A percentile compares a stretch with the other conserved stretches of the same genome.
phyloP scores from a whole-genome alignment of 2,888 invertebrate species.

The Paralinhomoeus sp. region DNA sequence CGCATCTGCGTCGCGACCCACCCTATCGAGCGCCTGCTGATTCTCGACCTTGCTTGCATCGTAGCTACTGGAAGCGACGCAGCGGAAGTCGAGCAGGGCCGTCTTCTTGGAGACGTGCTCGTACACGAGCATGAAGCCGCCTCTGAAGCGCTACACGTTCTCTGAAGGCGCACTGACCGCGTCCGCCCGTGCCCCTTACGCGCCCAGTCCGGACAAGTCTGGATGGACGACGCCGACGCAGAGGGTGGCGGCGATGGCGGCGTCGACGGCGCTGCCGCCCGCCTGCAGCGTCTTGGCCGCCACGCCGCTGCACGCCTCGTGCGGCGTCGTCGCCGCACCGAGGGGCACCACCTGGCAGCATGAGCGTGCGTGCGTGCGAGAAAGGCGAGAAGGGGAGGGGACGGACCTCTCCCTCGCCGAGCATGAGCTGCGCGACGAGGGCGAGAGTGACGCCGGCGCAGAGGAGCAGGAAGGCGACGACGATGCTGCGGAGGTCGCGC shows the following conservation, averaged over 20 bases:
- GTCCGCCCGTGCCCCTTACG: background rate
- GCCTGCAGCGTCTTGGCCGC: conserved; percentile 43
- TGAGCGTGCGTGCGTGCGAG: too few species aligned
- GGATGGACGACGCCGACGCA: conserved; percentile 50
- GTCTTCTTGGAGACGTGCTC: conserved; percentile 41
- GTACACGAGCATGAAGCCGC: conserved; percentile 48
- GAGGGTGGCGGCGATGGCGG: conserved; percentile 46
- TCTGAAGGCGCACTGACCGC: too few species aligned
- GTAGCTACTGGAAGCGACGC: conserved; percentile 10
- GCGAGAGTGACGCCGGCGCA: conserved; percentile 46
- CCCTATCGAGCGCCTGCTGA: too few species aligned
- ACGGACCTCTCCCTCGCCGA: conserved; percentile 46
- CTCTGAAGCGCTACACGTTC: conserved; percentile 35
- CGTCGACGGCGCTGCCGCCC: conserved; percentile 54
- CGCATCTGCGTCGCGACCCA: background rate
- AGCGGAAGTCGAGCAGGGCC: conserved; percentile 37
- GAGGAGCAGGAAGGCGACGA: conserved; percentile 42
- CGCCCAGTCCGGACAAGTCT: conserved; percentile 39
- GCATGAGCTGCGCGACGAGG: conserved; percentile 46
- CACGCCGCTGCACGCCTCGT: conserved; percentile 44
- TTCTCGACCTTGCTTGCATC: too few species aligned
- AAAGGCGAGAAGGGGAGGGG: too few species aligned
- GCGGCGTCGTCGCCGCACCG: conserved; percentile 50
- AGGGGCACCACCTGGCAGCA: conserved; percentile 46
- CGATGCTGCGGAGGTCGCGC: conserved; percentile 42